Evolutionary conservation across 2,797 vertebrate species (phyloP), one percentile per base, ranked within the genome.

Genomic region (Otolemur crassicaudatus): DNA sequence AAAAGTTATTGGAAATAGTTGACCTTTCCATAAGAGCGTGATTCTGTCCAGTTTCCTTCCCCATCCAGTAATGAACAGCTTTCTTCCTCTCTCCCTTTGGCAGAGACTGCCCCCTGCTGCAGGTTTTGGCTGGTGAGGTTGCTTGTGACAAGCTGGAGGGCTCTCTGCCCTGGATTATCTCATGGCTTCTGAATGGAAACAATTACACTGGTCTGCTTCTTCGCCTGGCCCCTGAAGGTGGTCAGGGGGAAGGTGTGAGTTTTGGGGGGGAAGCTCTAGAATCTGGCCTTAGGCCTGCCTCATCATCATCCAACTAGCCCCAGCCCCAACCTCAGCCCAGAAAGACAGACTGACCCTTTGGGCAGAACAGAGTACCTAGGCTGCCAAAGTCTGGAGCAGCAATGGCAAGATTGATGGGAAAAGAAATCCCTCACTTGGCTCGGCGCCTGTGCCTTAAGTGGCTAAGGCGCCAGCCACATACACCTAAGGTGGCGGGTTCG

Each of bases 141-240:
- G 8, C 40, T 2, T 61, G 80, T 61, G 63, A 97, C 12, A 65
- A 89, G 0, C 72, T 97, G 2, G 97, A 95, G 16, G 89, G 81
- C 46, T 98, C 98, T 92, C 98, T 99, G 83, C 98, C 98, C 29
- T 97, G 98, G 97, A 97, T 99, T 0, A 27, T 99, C 1, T 97
- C 97, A 63, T 97, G 91, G 6, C 98, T 99, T 61, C 97, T 99
- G 79, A 98, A 97, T 86, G 99, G 99, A 97, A 99, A 99, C 98
- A 98, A 98, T 82, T 98, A 98, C 95, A 99, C 98, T 0, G 97
- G 98, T 31, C 97, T 99, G 82, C 98, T 99, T 97, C 99, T 99
- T 96, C 98, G 98, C 49, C 97, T 99, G 95, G 98, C 98, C 0
- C 97, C 99, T 96, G 98, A 98, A 98, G 99, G 99, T 99, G 67